These are phyloP conservation scores for Thaleichthys pacificus DNA, from an alignment of 2,797 vertebrate species.

Conservation along the genomic window DNA sequence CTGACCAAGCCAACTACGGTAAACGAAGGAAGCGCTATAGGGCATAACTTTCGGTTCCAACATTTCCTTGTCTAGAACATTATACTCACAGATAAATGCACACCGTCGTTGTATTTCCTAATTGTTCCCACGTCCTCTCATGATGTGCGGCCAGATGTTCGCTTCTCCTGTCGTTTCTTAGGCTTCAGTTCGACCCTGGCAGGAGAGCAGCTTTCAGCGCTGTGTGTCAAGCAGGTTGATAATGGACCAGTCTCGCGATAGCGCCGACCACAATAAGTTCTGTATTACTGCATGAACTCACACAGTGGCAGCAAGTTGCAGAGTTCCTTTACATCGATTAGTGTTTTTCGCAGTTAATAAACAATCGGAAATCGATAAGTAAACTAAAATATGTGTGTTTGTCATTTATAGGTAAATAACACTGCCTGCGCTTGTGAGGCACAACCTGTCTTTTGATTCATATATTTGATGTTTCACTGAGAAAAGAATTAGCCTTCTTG, in stretches of 20 bases:
- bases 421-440: not conserved
- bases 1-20: constrained; percentile 62
- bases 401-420: not conserved
- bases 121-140: constrained; percentile 64
- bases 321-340: constrained; percentile 55
- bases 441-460: not conserved
- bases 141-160: constrained; percentile 82
- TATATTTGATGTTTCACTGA: not conserved
- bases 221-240: constrained; percentile 87
- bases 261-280: constrained; percentile 67
- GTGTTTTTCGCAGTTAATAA: not conserved
- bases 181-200: constrained; percentile 74
- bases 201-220: constrained; percentile 77
- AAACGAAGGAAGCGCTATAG: constrained; percentile 53
- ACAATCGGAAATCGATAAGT: not conserved
- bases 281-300: constrained; percentile 77
- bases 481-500: not conserved
- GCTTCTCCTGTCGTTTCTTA: constrained; percentile 72
- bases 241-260: constrained; percentile 89
- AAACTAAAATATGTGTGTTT: not conserved
- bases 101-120: constrained; percentile 58
- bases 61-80: constrained; percentile 32
- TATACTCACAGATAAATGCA: constrained; percentile 68
- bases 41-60: constrained; percentile 71
- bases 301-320: constrained; percentile 80